Conservation (phyloP, 2,888 invertebrate species). For the Conomelus anceps region DNA sequence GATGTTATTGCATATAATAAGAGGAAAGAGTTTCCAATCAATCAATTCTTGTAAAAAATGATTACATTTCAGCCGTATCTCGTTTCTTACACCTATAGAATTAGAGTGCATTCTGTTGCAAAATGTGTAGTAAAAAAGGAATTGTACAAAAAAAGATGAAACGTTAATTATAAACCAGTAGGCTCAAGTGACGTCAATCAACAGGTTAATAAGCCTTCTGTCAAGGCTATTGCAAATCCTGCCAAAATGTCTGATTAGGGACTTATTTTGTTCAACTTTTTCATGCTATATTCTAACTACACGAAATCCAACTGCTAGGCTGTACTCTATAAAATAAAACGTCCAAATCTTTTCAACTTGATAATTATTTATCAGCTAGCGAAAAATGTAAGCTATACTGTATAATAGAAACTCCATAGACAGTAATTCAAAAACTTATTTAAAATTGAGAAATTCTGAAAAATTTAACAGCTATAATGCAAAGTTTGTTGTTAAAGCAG, state of each 20-base stretch:
- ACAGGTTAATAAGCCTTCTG: not conserved
- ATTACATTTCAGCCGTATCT: not conserved
- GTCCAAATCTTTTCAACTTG: not conserved
- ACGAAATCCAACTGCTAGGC: not conserved
- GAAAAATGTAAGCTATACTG: not conserved
- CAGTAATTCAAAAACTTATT: too few species aligned
- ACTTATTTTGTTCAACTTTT: not conserved
- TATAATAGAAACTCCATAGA: not conserved
- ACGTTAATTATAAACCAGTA: not conserved
- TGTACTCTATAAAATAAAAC: not conserved
- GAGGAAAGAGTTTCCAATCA: not conserved
- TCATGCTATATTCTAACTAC: too few species aligned
- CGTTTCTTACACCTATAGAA: not conserved
- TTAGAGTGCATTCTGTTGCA: not conserved
- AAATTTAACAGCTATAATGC: too few species aligned
- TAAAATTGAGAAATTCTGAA: too few species aligned
- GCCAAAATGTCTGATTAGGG: not conserved
- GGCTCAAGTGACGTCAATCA: not conserved
- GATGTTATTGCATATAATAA: too few species aligned
- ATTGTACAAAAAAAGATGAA: not conserved
- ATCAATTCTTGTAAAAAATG: not conserved
- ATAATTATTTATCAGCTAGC: not conserved
- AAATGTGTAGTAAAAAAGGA: not conserved
- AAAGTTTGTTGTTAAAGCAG: too few species aligned
- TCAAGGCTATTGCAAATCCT: not conserved